Evolutionary conservation across 2,797 vertebrate species (phyloP).

Genomic region (Lerista edwardsae): DNA sequence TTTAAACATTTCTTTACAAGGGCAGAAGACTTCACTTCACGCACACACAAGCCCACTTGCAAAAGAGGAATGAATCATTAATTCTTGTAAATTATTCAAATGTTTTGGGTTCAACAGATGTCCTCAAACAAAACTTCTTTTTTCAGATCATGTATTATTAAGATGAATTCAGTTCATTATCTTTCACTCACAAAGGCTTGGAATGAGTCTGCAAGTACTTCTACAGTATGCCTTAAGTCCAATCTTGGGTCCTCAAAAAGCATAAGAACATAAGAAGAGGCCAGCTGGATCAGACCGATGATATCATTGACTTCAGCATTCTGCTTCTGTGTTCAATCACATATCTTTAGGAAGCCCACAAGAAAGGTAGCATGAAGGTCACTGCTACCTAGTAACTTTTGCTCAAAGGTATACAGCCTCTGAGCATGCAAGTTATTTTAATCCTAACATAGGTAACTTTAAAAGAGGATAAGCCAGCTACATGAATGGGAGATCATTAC

Average conservation of each 20-base stretch:
- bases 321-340: no score
- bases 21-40: background rate
- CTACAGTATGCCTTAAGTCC: background rate
- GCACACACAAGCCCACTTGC: background rate
- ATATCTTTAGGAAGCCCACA: no score
- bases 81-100: background rate
- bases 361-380: no score
- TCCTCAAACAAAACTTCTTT: background rate
- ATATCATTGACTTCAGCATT: no score
- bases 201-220: background rate
- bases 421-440: no score
- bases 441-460: no score
- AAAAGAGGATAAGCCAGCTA: no score
- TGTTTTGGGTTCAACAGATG: background rate
- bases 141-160: background rate
- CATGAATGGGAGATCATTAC: no score
- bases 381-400: no score
- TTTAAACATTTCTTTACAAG: background rate
- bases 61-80: background rate
- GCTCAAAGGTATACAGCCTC: no score
- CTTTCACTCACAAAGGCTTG: background rate
- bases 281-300: no score
- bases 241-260: background rate
- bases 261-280: no score
- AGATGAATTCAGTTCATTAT: background rate